Evolutionary conservation across 2,797 vertebrate genomes (phyloP).

Genomic region (Phrynocephalus forsythii): DNA sequence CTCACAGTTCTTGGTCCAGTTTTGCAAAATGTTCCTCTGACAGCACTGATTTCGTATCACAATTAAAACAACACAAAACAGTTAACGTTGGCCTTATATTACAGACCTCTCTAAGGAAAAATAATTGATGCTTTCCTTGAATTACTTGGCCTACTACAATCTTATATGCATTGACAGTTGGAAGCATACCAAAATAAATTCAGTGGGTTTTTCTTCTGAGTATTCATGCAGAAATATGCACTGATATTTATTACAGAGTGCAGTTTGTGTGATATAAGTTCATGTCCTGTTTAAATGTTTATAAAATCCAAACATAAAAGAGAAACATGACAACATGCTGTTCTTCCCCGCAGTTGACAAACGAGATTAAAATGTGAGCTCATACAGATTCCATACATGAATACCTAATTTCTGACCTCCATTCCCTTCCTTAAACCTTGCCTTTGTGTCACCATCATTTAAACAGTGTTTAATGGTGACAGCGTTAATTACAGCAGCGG

Average conservation of each 20-base stretch:
- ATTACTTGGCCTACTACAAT: neutral
- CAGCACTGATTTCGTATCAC: neutral
- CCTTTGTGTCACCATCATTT: conserved; percentile 49
- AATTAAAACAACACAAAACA: conserved; percentile 22
- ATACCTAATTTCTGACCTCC: conserved; percentile 35
- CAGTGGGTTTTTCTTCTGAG: neutral
- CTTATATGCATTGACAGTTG: neutral
- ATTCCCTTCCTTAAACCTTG: conserved; percentile 49
- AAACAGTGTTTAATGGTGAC: conserved; percentile 53
- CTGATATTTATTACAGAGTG: neutral
- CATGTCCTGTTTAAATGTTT: conserved; percentile 38
- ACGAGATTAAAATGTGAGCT: conserved; percentile 4
- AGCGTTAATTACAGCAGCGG: conserved; percentile 65
- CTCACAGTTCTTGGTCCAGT: neutral
- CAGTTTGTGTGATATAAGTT: conserved; percentile 28
- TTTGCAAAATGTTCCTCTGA: neutral
- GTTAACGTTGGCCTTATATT: neutral
- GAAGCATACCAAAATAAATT: neutral
- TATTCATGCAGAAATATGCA: neutral
- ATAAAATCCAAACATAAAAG: conserved; percentile 30
- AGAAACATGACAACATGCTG: conserved; percentile 6
- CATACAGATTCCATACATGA: conserved; percentile 24
- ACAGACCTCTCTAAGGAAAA: neutral
- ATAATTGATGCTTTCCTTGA: conserved; percentile 33
- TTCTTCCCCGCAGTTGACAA: conserved; percentile 21